Evolutionary conservation across 2,797 vertebrate genomes (phyloP).

Genomic region (Leptatherina wallacei): DNA sequence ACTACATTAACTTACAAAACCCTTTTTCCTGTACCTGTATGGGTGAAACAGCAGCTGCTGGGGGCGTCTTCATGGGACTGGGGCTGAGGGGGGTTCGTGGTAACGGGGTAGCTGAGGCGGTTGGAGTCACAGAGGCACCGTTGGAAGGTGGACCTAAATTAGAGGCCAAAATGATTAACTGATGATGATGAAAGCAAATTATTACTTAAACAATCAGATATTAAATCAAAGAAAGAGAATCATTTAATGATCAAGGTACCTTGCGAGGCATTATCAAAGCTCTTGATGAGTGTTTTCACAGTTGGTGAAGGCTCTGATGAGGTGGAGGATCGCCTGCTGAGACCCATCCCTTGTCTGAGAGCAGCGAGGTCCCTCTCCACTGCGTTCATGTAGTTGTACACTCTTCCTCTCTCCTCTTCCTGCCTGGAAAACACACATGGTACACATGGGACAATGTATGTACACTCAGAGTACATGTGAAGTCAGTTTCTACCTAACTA

Average conservation of each 20-base stretch:
- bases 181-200: not conserved
- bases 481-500: not conserved
- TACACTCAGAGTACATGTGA: not conserved
- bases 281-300: conserved; percentile 97
- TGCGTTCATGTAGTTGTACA: conserved; percentile 98
- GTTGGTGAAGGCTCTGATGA: conserved; percentile 96
- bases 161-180: not conserved
- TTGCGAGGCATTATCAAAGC: conserved; percentile 93
- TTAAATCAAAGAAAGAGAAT: not conserved
- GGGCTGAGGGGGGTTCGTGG: conserved; percentile 95
- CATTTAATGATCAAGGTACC: conserved; percentile 39
- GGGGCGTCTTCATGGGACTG: conserved; percentile 96
- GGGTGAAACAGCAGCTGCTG: conserved; percentile 93
- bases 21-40: conserved; percentile 87
- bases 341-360: conserved; percentile 93
- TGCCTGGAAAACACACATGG: conserved; percentile 81
- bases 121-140: conserved; percentile 66
- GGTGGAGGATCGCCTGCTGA: conserved; percentile 92
- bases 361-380: conserved; percentile 95
- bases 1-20: not conserved
- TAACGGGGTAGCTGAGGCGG: conserved; percentile 83
- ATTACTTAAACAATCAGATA: not conserved
- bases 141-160: conserved; percentile 72
- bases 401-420: conserved; percentile 94
- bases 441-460: not conserved